A percentile compares a stretch with the other conserved stretches of the same genome.
Evolutionary conservation across 2,888 invertebrate genomes (phyloP).

Genomic region (Hypomecis punctinalis): DNA sequence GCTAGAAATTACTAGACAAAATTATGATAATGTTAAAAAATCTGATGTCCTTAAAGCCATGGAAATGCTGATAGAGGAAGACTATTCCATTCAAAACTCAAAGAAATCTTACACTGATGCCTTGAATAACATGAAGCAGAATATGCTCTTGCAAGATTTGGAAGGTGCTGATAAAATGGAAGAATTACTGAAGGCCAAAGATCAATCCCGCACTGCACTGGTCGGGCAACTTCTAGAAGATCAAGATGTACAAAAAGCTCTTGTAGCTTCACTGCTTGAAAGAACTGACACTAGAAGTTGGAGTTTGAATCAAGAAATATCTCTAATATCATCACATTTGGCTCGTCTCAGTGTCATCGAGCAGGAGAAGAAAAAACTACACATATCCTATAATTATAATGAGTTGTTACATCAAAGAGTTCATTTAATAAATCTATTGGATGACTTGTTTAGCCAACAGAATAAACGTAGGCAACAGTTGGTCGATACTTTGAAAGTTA

Average conservation of each 20-base stretch:
- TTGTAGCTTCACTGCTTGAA: slow-evolving; percentile 89
- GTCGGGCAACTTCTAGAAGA: slow-evolving; percentile 87
- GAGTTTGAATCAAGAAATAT: slow-evolving; percentile 91
- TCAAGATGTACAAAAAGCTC: slow-evolving; percentile 89
- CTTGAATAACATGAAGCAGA: slow-evolving; percentile 87
- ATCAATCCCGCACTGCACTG: slow-evolving; percentile 85
- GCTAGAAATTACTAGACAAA: slow-evolving; percentile 84
- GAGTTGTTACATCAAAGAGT: slow-evolving; percentile 88
- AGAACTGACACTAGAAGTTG: slow-evolving; percentile 90
- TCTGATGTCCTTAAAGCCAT: slow-evolving; percentile 89
- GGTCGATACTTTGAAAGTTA: slow-evolving; percentile 87
- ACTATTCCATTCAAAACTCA: slow-evolving; percentile 85
- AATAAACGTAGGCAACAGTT: slow-evolving; percentile 87
- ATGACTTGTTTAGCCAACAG: slow-evolving; percentile 89
- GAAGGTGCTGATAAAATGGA: slow-evolving; percentile 86
- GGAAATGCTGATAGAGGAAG: slow-evolving; percentile 88
- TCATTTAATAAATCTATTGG: slow-evolving; percentile 87
- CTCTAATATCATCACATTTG: slow-evolving; percentile 89
- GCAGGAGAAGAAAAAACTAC: slow-evolving; percentile 88
- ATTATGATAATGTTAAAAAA: slow-evolving; percentile 86
- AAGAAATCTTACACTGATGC: slow-evolving; percentile 87
- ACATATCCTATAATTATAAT: slow-evolving; percentile 88
- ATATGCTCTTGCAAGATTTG: slow-evolving; percentile 83
- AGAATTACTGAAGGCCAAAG: slow-evolving; percentile 86
- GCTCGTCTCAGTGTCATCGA: slow-evolving; percentile 90